Conservation (phyloP, 2,113 vertebrate genomes). For the Sclerurus mexicanus region DNA sequence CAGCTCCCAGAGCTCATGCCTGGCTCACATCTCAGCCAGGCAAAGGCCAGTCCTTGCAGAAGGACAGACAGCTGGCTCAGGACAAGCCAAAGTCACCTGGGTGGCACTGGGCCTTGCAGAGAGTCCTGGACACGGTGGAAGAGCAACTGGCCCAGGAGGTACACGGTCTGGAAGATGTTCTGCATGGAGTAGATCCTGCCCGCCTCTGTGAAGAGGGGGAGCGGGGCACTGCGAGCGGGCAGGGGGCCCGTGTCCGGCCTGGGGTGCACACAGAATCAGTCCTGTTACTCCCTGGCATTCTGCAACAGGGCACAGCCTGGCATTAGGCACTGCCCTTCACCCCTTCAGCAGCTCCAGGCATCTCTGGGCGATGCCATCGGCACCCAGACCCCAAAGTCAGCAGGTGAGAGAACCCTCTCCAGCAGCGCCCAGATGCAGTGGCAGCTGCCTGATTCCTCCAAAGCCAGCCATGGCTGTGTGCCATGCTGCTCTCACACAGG, state of each 20-base stretch:
- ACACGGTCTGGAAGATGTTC: constrained; percentile 54
- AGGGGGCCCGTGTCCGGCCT: not conserved
- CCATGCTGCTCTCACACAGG: not conserved
- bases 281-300: not conserved
- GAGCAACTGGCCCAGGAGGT: constrained; percentile 41
- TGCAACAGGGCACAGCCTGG: not conserved
- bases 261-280: not conserved
- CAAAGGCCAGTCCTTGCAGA: not conserved
- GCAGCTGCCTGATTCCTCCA: not conserved
- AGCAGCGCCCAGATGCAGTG: not conserved
- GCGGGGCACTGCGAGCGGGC: not conserved
- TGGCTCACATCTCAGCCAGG: not conserved
- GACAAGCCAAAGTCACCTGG: constrained; percentile 10
- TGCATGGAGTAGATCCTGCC: constrained; percentile 59
- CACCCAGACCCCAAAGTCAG: not conserved
- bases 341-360: not conserved
- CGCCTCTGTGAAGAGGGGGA: not conserved
- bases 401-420: not conserved
- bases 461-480: not conserved
- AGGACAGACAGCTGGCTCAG: not conserved
- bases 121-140: constrained; percentile 10
- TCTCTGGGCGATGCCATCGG: not conserved
- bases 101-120: not conserved
- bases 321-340: not conserved
- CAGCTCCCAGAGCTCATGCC: not conserved